Evolutionary conservation across 2,888 invertebrate genomes (phyloP).

Genomic region (Megastigmus dorsalis): DNA sequence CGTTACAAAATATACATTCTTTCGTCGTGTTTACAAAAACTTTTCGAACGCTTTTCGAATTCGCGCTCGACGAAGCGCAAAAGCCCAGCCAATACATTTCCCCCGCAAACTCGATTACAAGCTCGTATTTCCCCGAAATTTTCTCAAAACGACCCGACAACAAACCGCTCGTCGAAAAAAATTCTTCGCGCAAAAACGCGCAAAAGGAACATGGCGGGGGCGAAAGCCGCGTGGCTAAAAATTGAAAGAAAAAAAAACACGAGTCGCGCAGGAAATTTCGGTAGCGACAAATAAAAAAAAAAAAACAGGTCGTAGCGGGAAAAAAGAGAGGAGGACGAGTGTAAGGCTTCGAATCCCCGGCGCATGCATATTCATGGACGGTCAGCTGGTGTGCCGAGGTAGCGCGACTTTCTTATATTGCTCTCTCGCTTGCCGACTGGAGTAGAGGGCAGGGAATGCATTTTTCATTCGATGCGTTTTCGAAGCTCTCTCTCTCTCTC

Average conservation of each 20-base stretch:
- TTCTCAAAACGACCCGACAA: no score
- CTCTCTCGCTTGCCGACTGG: background rate
- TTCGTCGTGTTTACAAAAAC: no score
- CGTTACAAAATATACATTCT: no score
- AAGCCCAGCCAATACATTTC: no score
- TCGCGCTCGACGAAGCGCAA: no score
- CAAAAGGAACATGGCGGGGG: background rate
- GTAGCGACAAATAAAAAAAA: slow-evolving; percentile 7
- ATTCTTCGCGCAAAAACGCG: no score
- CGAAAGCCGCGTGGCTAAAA: background rate
- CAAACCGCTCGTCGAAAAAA: no score
- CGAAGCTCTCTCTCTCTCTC: slow-evolving; percentile 20
- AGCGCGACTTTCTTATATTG: slow-evolving; percentile 48
- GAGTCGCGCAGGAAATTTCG: background rate
- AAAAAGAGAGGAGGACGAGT: background rate
- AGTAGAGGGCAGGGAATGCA: slow-evolving; percentile 8
- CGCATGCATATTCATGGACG: slow-evolving; percentile 50
- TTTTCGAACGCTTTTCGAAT: no score
- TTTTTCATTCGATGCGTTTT: slow-evolving; percentile 47
- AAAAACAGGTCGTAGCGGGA: no score
- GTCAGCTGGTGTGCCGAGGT: slow-evolving; percentile 5
- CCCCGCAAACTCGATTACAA: no score
- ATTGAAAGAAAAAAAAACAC: background rate
- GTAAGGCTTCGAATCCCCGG: background rate
- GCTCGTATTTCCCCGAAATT: no score